These are phyloP conservation scores for Periplaneta americana DNA, from an alignment of 1,140 invertebrate species.

Conservation along the genomic window DNA sequence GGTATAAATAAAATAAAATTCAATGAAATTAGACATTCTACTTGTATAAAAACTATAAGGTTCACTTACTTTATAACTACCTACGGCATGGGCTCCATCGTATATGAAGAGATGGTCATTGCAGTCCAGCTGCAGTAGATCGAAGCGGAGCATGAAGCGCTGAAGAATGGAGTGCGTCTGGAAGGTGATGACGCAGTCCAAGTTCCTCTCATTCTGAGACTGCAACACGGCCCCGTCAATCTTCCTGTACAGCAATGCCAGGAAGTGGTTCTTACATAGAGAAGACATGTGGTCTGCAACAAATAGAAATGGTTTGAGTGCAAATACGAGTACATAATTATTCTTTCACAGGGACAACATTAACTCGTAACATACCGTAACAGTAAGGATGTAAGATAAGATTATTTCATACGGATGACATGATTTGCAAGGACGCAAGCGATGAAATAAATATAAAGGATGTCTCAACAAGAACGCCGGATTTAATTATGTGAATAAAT, in stretches of 20 bases:
- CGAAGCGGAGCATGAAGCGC: constrained; percentile 88
- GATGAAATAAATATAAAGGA: no score
- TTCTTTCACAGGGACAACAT: neutral
- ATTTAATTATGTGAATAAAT: no score
- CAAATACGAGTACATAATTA: neutral
- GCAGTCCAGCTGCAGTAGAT: constrained; percentile 77
- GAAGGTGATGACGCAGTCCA: constrained; percentile 87
- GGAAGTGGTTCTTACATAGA: constrained; percentile 80
- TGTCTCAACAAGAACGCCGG: no score
- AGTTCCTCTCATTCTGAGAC: constrained; percentile 81
- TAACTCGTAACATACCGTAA: neutral
- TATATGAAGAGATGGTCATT: constrained; percentile 91
- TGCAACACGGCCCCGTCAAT: constrained; percentile 84
- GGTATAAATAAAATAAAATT: no score
- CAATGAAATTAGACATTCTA: no score
- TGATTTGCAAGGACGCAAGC: no score
- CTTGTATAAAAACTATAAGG: no score
- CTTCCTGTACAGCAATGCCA: constrained; percentile 79
- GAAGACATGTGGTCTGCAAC: constrained; percentile 80
- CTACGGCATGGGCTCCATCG: constrained; percentile 84
- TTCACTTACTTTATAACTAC: constrained; percentile 71
- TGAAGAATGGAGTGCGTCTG: constrained; percentile 90
- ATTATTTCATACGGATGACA: no score
- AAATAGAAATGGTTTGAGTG: constrained; percentile 26
- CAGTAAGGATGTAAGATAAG: no score